phyloP scores from a whole-genome alignment of 2,113 vertebrate species.

The Aphelocoma coerulescens region DNA sequence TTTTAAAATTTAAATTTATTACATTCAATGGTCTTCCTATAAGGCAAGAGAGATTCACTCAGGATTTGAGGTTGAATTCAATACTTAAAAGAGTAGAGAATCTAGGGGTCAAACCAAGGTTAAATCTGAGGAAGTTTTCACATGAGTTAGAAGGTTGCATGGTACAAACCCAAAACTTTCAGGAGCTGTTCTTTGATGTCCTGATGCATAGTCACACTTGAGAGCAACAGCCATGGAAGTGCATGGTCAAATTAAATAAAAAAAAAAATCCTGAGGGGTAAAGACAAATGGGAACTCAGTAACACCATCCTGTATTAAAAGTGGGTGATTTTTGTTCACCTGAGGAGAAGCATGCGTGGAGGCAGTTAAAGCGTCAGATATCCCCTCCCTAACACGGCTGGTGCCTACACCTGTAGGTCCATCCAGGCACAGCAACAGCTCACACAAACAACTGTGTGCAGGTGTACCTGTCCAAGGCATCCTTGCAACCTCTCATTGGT shows the following conservation, averaged over 20 bases:
- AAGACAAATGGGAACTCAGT: neutral
- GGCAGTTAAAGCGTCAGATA: accelerated
- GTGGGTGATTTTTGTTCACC: neutral
- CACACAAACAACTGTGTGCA: neutral
- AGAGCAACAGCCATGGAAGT: neutral
- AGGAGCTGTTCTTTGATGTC: neutral
- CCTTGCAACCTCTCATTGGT: neutral
- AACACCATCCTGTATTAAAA: neutral
- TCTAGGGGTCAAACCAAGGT: neutral
- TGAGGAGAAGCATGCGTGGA: neutral
- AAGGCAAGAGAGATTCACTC: neutral
- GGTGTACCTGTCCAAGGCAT: neutral
- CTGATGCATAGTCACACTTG: neutral
- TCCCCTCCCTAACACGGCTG: neutral
- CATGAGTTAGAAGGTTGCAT: neutral
- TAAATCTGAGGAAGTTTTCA: neutral
- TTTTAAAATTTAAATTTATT: neutral
- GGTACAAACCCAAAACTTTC: neutral
- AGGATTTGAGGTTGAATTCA: neutral
- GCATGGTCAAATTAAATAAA: neutral
- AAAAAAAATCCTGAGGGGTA: neutral
- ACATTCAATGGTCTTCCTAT: neutral
- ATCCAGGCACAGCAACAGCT: neutral
- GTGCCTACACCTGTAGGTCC: neutral
- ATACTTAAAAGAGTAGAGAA: neutral